Evolutionary conservation across 2,888 invertebrate genomes (phyloP), one percentile per base, ranked within the genome.

Genomic region (Apantesis nais): DNA sequence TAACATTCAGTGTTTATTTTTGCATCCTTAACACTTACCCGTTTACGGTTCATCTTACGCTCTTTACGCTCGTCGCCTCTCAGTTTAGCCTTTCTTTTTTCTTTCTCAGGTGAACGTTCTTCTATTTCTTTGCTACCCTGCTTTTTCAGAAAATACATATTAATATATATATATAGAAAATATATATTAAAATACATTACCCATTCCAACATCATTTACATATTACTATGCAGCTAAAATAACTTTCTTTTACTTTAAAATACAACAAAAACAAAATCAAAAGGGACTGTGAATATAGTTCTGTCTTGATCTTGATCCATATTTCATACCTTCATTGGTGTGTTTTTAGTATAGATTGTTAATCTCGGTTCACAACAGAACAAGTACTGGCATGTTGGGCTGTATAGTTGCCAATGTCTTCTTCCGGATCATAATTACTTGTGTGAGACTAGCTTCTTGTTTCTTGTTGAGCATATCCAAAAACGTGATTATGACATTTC

Each of bases 21-120:
- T 31, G 29, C 11, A 44, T 8, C n/a, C 25, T 58, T 37, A 52
- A 67, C 67, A 88, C 95, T 93, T 93, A 97, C 97, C 94, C 98
- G 96, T 90, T 98, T 98, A 39, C 98, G 96, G 69, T 97, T 97
- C 86, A 97, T 93, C 94, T 98, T 98, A 87, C 97, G 96, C 91
- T 98, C 98, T 92, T 97, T 97, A 79, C 97, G 96, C 77, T 95
- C 94, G 79, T 95, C 94, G 22, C 92, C 92, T 81, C 94, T 90
- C 72, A 94, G 82, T 90, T 95, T 95, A 85, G 92, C 81, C 90
- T 98, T 98, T 86, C 97, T 96, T 85, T 97, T 97, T 88, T 98
- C 97, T 75, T 97, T 97, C 67, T 96, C 97, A 66, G 97, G 93
- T 25, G 95, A 95, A 73, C 95, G 91, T 85, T 95, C 95, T 85